Evolutionary conservation across 53 echinoderm and acorn worm genomes (phyloP).

Genomic region (Paelopatides confundens): DNA sequence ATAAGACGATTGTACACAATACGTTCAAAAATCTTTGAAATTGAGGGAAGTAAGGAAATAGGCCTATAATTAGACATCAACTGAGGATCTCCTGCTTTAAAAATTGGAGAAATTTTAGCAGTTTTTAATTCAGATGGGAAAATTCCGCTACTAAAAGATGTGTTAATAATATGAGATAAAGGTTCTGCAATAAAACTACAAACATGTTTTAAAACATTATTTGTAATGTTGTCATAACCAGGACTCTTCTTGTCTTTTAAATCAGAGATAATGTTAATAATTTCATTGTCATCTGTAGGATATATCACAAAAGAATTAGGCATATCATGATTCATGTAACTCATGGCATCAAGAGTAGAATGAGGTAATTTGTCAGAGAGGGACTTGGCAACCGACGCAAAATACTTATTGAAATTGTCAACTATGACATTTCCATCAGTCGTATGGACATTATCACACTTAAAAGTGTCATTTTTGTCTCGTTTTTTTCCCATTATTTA

Average conservation of each 20-base stretch:
- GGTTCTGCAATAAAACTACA: neutral
- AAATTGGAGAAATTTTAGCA: slow-evolving; percentile 40
- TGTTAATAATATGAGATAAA: slow-evolving; percentile 36
- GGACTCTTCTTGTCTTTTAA: neutral
- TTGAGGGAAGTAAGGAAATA: slow-evolving; percentile 18
- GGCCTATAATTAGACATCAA: slow-evolving; percentile 46
- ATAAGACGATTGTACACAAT: neutral
- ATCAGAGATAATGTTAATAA: neutral
- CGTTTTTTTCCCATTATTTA: no score
- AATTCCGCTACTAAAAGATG: slow-evolving; percentile 15
- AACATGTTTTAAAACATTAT: slow-evolving; percentile 23
- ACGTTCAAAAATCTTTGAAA: slow-evolving; percentile 48
- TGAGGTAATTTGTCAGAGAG: neutral
- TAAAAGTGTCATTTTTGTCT: neutral
- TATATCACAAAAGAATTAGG: neutral
- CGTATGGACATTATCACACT: neutral
- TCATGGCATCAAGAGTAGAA: neutral
- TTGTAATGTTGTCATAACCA: slow-evolving; percentile 8
- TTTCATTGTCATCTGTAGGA: neutral
- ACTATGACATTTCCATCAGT: neutral
- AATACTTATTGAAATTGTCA: neutral
- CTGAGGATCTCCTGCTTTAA: slow-evolving; percentile 30
- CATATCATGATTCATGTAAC: neutral
- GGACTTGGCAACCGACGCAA: neutral
- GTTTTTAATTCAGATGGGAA: slow-evolving; percentile 47